Percentiles rank a stretch among this genome's conserved stretches.
Evolutionary conservation across 2,797 vertebrate species (phyloP).

Genomic region (Macropus fuliginosus): DNA sequence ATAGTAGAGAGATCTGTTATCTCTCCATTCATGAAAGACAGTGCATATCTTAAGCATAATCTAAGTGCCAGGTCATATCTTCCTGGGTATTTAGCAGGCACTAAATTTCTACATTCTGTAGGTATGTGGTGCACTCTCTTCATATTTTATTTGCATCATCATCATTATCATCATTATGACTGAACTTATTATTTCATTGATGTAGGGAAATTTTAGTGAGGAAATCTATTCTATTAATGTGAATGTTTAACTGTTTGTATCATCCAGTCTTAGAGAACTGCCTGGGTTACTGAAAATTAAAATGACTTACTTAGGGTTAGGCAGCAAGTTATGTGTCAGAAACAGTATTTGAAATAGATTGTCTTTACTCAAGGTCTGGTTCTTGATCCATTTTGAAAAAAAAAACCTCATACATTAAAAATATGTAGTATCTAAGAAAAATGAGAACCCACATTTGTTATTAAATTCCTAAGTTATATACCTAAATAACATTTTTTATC

Average conservation of each 20-base stretch:
- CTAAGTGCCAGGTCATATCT: not conserved
- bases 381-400: not conserved
- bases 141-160: not conserved
- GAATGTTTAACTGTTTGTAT: too few relatives aligned
- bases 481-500: not conserved
- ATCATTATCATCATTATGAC: not conserved
- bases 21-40: not conserved
- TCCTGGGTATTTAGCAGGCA: not conserved
- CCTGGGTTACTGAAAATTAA: too few relatives aligned
- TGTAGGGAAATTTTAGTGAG: not conserved
- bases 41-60: not conserved
- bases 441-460: not conserved
- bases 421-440: not conserved
- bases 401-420: not conserved
- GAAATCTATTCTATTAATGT: too few relatives aligned
- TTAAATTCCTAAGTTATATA: not conserved
- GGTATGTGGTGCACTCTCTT: not conserved
- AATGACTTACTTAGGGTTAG: too few relatives aligned
- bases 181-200: not conserved
- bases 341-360: too few relatives aligned
- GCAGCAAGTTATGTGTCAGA: too few relatives aligned
- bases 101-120: not conserved
- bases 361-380: not conserved
- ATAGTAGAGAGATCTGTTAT: not conserved
- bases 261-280: too few relatives aligned